Evolutionary conservation across 2,888 invertebrate species (phyloP).

Genomic region (Pecten maximus): DNA sequence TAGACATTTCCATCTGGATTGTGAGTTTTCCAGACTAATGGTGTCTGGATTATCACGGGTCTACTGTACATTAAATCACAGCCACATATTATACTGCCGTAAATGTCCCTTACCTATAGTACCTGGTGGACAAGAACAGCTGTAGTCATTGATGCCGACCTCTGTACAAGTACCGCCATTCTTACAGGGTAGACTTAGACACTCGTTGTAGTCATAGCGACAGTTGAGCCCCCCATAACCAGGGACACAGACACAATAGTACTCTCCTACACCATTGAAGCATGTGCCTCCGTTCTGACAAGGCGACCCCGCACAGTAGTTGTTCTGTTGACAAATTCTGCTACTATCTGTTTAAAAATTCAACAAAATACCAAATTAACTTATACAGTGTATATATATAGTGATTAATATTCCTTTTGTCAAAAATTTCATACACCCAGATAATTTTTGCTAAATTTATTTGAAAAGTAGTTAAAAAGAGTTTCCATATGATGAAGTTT

Average conservation of each 20-base stretch:
- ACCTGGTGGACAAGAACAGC: conserved; percentile 59
- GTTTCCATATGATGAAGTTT: too few species aligned
- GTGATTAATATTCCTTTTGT: too few species aligned
- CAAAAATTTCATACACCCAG: too few species aligned
- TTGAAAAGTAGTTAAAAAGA: too few species aligned
- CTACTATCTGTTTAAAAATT: not conserved
- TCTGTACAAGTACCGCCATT: conserved; percentile 64
- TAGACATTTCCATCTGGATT: too few species aligned
- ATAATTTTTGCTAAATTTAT: too few species aligned
- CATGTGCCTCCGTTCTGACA: conserved; percentile 68
- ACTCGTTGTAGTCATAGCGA: conserved; percentile 55
- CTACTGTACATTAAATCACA: too few species aligned
- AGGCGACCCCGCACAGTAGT: conserved; percentile 27
- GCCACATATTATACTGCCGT: too few species aligned
- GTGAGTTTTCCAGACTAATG: too few species aligned
- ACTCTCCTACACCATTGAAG: conserved; percentile 60
- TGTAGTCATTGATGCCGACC: conserved; percentile 51
- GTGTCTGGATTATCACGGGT: too few species aligned
- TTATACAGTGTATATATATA: too few species aligned
- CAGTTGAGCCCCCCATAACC: conserved; percentile 69
- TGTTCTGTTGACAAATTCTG: not conserved
- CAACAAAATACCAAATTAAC: too few species aligned
- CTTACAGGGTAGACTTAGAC: conserved; percentile 61
- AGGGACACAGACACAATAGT: conserved; percentile 64
- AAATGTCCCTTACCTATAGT: conserved; percentile 59